Conservation (phyloP, 2,113 vertebrate species). For the Apeltes quadracus region DNA sequence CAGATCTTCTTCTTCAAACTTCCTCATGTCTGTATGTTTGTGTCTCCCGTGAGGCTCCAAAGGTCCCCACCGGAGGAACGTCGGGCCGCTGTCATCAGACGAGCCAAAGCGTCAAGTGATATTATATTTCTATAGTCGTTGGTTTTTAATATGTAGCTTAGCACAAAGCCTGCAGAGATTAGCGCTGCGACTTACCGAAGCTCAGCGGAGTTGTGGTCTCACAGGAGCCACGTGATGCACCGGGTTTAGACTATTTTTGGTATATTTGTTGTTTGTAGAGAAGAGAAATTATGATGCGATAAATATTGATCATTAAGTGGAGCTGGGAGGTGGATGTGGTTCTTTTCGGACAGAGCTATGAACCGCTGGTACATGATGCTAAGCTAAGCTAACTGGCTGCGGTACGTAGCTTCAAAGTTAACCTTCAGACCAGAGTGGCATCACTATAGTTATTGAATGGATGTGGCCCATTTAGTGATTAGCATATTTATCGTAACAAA, state of each 20-base stretch:
- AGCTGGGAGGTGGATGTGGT: neutral
- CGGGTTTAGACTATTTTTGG: too few species aligned
- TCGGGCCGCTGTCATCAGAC: too few species aligned
- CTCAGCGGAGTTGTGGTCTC: too few species aligned
- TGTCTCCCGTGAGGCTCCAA: too few species aligned
- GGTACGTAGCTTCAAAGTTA: neutral
- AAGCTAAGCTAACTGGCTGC: neutral
- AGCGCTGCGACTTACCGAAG: too few species aligned
- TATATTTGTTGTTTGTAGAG: too few species aligned
- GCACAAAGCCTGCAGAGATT: neutral
- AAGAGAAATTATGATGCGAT: neutral
- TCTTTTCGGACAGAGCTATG: neutral
- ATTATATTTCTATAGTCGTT: too few species aligned
- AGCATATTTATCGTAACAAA: too few species aligned
- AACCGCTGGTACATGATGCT: neutral
- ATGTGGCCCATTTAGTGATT: neutral
- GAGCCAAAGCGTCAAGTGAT: too few species aligned
- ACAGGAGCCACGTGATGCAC: too few species aligned
- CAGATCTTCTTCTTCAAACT: neutral
- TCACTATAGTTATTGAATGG: neutral
- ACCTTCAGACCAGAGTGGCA: neutral
- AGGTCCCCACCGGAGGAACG: too few species aligned
- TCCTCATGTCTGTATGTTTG: too few species aligned
- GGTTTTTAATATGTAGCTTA: neutral
- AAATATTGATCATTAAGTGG: neutral